Evolutionary conservation across 2,113 vertebrate species (phyloP).

Genomic region (Thamnophis sirtalis): DNA sequence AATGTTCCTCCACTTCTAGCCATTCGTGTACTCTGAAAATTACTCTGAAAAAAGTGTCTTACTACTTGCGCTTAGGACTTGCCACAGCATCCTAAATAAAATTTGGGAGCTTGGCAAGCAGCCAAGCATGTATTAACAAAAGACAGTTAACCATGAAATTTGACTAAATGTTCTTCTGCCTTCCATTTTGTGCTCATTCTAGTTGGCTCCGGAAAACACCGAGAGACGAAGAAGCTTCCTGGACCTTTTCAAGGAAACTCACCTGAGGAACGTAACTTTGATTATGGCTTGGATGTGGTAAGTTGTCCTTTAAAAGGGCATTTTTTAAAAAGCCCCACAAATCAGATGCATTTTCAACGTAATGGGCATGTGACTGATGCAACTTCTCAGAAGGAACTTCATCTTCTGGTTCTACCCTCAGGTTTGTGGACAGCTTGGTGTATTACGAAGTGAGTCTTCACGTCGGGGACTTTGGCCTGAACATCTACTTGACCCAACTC

Average conservation of each 20-base stretch:
- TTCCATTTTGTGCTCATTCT: neutral
- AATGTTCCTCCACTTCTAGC: neutral
- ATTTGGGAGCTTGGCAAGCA: neutral
- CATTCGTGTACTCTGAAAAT: too few relatives aligned
- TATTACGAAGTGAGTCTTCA: conserved; percentile 63
- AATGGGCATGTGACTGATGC: neutral
- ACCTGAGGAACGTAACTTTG: conserved; percentile 69
- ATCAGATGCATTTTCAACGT: neutral
- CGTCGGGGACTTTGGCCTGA: conserved; percentile 52
- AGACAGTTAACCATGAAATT: neutral
- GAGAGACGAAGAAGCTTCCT: conserved; percentile 61
- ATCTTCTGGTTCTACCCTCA: conserved; percentile 12
- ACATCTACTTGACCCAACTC: conserved; percentile 51
- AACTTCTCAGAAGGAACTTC: neutral
- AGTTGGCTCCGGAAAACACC: conserved; percentile 66
- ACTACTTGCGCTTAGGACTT: neutral
- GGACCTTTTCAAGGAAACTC: conserved; percentile 72
- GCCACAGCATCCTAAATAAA: neutral
- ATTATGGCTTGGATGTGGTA: conserved; percentile 74
- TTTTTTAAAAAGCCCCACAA: neutral
- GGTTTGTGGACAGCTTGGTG: conserved; percentile 65
- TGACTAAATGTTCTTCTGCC: neutral
- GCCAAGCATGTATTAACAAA: neutral
- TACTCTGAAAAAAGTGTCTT: neutral
- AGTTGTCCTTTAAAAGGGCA: conserved; percentile 30